Conservation (phyloP, 2,888 invertebrate species). For the Eupithecia centaureata region DNA sequence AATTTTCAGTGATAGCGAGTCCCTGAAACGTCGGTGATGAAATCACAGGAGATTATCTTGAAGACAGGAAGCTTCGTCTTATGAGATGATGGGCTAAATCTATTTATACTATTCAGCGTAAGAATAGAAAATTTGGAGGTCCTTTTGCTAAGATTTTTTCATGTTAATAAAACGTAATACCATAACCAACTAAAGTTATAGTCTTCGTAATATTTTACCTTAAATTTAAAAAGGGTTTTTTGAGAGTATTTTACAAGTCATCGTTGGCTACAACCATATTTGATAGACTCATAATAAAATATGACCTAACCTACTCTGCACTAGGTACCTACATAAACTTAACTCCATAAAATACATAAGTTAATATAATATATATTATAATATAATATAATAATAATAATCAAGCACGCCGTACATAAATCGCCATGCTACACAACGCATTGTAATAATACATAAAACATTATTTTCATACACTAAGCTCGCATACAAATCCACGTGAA, state of each 20-base stretch:
- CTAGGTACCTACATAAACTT: too few relatives aligned
- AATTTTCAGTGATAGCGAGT: conserved; percentile 35
- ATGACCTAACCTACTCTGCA: too few relatives aligned
- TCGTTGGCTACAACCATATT: background rate
- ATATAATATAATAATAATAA: too few relatives aligned
- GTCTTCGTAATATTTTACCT: too few relatives aligned
- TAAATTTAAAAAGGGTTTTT: too few relatives aligned
- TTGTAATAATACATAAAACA: background rate
- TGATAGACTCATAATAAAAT: too few relatives aligned
- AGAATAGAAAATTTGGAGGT: background rate
- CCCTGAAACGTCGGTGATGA: conserved; percentile 42
- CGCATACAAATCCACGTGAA: background rate
- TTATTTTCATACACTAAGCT: background rate
- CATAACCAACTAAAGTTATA: too few relatives aligned
- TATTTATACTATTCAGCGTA: conserved; percentile 56
- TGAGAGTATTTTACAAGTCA: background rate
- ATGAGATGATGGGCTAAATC: conserved; percentile 51
- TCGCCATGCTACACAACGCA: conserved; percentile 3
- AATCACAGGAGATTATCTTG: conserved; percentile 59
- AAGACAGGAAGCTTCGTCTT: conserved; percentile 32
- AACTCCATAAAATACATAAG: too few relatives aligned
- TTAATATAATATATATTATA: background rate
- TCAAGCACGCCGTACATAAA: background rate
- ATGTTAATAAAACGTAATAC: too few relatives aligned
- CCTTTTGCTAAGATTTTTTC: too few relatives aligned